phyloP scores from a whole-genome alignment of 2,113 vertebrate genomes.

The Mormoops blainvillei region DNA sequence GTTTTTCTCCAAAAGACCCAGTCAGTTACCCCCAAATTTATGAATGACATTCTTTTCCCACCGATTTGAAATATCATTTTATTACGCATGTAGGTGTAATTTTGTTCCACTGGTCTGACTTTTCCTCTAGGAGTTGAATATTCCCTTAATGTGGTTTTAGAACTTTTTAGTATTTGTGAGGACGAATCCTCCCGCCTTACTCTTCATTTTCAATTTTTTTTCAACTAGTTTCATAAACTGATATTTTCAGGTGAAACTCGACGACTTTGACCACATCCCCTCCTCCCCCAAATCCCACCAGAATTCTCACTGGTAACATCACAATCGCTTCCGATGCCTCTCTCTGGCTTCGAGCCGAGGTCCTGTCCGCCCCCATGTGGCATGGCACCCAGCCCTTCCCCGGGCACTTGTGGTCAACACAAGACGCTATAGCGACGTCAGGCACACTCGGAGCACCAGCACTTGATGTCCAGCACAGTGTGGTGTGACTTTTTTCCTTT shows the following conservation, averaged over 20 bases:
- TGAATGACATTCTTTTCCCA: not conserved
- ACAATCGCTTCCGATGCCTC: not conserved
- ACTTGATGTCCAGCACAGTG: not conserved
- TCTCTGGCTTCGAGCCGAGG: not conserved
- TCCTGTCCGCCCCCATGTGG: not conserved
- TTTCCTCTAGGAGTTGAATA: not conserved
- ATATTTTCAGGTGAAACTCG: not conserved
- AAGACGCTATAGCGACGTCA: not conserved
- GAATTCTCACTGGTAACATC: not conserved
- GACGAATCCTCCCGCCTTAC: not conserved
- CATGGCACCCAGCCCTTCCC: not conserved
- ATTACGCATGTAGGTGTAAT: not conserved
- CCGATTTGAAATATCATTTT: not conserved
- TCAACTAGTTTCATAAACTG: not conserved
- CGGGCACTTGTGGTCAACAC: rapidly evolving
- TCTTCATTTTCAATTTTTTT: not conserved
- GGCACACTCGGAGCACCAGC: not conserved
- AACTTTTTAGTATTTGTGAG: not conserved
- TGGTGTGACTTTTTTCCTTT: rapidly evolving
- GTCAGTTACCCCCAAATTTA: not conserved
- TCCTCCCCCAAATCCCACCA: no score
- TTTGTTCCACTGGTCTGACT: not conserved
- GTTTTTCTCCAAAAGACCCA: not conserved
- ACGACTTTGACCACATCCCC: not conserved
- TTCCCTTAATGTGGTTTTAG: not conserved